phyloP scores from a whole-genome alignment of 2,888 invertebrate genomes.

The Trilocha varians region DNA sequence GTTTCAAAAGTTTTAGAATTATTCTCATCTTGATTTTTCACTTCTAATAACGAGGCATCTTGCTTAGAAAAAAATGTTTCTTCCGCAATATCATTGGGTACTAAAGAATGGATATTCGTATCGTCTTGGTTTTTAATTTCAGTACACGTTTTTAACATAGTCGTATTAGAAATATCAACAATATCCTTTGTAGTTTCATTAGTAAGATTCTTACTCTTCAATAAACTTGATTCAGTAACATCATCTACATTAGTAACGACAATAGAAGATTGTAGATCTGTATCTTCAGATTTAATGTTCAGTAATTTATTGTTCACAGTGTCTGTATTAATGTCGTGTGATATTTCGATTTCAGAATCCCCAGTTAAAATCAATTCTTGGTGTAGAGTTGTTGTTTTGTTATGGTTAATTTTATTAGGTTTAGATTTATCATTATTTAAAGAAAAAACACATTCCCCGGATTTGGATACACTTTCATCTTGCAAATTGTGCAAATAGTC shows the following conservation, averaged over 20 bases:
- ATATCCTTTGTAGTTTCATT: no score
- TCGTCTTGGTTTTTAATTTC: no score
- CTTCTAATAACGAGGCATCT: no score
- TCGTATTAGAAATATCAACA: no score
- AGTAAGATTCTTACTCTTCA: neutral
- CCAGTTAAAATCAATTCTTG: constrained; percentile 21
- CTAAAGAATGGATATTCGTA: no score
- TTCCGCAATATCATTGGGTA: no score
- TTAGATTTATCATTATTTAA: neutral
- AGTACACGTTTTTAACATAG: no score
- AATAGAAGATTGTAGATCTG: neutral
- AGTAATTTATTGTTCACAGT: constrained; percentile 1
- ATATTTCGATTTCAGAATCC: constrained; percentile 30
- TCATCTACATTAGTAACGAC: constrained; percentile 8
- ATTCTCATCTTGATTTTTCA: no score
- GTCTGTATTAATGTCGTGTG: constrained; percentile 13
- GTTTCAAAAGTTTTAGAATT: no score
- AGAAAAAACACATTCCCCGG: no score
- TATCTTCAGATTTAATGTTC: constrained; percentile 1
- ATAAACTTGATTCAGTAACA: neutral
- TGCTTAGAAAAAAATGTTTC: no score
- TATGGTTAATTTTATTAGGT: neutral
- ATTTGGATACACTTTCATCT: no score
- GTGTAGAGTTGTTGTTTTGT: neutral
- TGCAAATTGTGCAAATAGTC: neutral